Percentiles rank a stretch among this genome's conserved stretches.
phyloP scores from a whole-genome alignment of 2,888 invertebrate species.

The Lydus trimaculatus region DNA sequence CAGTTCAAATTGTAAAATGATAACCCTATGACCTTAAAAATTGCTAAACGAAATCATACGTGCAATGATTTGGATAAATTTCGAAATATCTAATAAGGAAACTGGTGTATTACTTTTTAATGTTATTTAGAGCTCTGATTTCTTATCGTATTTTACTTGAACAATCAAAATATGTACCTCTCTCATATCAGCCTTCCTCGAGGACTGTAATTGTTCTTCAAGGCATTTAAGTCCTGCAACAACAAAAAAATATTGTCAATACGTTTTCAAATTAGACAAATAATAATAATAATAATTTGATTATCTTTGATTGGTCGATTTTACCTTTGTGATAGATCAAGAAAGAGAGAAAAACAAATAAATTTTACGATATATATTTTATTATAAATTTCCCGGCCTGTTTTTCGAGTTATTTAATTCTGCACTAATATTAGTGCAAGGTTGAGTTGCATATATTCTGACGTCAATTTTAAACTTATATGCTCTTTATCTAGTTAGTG shows the following conservation, averaged over 20 bases:
- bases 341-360: neutral
- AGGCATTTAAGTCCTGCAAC: slow-evolving; percentile 56
- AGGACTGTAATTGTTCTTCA: slow-evolving; percentile 48
- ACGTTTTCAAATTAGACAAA: too few relatives aligned
- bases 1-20: slow-evolving; percentile 39
- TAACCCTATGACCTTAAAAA: slow-evolving; percentile 42
- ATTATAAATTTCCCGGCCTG: slow-evolving; percentile 24
- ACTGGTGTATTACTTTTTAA: neutral
- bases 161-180: slow-evolving; percentile 44
- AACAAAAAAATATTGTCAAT: slow-evolving; percentile 10
- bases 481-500: slow-evolving; percentile 44
- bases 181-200: slow-evolving; percentile 51
- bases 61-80: neutral
- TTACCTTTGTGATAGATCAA: too few relatives aligned
- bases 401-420: slow-evolving; percentile 42
- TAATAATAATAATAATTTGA: too few relatives aligned
- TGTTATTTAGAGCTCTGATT: neutral
- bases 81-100: neutral
- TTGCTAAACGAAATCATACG: neutral
- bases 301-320: too few relatives aligned
- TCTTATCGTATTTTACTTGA: neutral
- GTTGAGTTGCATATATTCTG: slow-evolving; percentile 48
- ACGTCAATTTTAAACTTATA: slow-evolving; percentile 41
- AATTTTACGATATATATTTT: slow-evolving; percentile 23
- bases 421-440: slow-evolving; percentile 61